Conservation (phyloP, 2,797 vertebrate species). For the Pipistrellus pygmaeus region DNA sequence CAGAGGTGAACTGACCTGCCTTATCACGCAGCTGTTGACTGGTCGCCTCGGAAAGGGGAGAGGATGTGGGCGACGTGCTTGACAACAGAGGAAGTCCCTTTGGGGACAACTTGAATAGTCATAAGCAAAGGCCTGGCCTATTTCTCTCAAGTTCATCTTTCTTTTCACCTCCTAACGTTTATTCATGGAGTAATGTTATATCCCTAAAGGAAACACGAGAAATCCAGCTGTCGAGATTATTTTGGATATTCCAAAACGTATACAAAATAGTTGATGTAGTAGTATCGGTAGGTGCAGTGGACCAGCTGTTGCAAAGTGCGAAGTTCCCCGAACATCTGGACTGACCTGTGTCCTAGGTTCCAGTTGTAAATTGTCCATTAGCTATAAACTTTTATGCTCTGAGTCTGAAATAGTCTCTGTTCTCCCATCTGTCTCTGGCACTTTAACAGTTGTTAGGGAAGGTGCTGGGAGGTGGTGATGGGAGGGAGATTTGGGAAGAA, state of each 20-base stretch:
- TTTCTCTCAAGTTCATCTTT: slow-evolving; percentile 38
- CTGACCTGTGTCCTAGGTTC: not conserved
- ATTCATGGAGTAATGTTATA: not conserved
- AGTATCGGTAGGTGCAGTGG: slow-evolving; percentile 6
- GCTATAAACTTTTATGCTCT: not conserved
- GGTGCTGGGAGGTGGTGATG: not conserved
- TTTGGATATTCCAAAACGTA: slow-evolving; percentile 51
- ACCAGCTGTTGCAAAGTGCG: slow-evolving; percentile 15
- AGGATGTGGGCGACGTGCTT: not conserved
- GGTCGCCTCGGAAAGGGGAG: not conserved
- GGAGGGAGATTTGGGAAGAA: slow-evolving; percentile 30
- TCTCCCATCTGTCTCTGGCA: not conserved
- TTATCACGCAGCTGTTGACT: not conserved
- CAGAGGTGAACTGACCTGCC: not conserved
- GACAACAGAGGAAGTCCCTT: not conserved
- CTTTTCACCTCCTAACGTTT: slow-evolving; percentile 36
- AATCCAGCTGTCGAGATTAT: slow-evolving; percentile 36
- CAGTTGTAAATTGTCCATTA: not conserved
- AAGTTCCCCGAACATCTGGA: slow-evolving; percentile 41
- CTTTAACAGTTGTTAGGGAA: not conserved
- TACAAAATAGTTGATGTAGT: slow-evolving; percentile 4
- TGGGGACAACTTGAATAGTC: not conserved
- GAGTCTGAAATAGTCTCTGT: not conserved
- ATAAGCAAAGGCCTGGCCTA: not conserved
- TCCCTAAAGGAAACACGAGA: slow-evolving; percentile 21